Conservation (phyloP, 53 echinoderm and acorn worm species). For the Patiria pectinifera region DNA sequence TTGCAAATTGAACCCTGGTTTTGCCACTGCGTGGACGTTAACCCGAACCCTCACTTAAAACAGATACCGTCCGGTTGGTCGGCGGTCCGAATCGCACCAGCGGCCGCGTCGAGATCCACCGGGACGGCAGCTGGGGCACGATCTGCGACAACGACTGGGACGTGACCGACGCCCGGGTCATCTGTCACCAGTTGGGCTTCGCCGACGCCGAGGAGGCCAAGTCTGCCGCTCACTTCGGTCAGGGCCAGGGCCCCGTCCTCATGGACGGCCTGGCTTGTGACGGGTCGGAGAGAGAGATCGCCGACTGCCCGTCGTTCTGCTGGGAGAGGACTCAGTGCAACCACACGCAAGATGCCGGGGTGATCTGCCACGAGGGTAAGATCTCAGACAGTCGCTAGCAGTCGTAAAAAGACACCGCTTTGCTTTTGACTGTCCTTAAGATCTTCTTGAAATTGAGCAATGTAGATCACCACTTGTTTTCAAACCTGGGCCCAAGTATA, state of each 20-base stretch:
- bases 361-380: constrained; percentile 39
- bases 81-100: constrained; percentile 34
- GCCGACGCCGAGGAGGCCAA: not conserved
- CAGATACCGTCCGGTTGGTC: constrained; percentile 37
- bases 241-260: constrained; percentile 7
- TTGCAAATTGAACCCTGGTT: too few species aligned
- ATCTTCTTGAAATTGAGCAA: not conserved
- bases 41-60: not conserved
- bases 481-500: not conserved
- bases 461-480: not conserved
- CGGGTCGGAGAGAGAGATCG: constrained; percentile 40
- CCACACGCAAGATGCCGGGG: constrained; percentile 52
- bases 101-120: constrained; percentile 45
- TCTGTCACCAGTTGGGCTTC: constrained; percentile 44
- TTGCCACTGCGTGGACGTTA: not conserved
- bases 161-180: constrained; percentile 27
- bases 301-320: constrained; percentile 34
- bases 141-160: constrained; percentile 63
- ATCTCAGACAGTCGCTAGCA: not conserved
- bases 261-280: constrained; percentile 41
- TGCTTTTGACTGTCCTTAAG: not conserved
- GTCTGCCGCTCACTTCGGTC: constrained; percentile 44
- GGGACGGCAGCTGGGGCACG: constrained; percentile 25
- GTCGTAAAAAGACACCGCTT: too few species aligned
- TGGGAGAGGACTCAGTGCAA: constrained; percentile 48